Evolutionary conservation across 2,888 invertebrate genomes (phyloP).

Genomic region (Orgyia antiqua): DNA sequence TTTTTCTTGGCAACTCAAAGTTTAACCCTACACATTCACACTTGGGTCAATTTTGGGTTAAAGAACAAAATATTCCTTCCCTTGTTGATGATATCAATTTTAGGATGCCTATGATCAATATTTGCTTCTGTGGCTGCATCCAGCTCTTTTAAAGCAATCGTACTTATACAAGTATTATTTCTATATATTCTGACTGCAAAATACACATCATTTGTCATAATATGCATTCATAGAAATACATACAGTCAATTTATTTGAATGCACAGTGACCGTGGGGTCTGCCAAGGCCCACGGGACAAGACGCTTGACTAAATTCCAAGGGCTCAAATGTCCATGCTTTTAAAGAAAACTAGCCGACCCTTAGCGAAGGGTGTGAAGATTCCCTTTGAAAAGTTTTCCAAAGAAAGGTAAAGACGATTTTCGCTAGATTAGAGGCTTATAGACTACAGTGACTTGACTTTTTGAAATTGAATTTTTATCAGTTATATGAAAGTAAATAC

Average conservation of each 20-base stretch:
- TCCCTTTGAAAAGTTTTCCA: conserved; percentile 44
- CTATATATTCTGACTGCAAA: no score
- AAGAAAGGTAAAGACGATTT: conserved; percentile 24
- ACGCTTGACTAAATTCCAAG: conserved; percentile 69
- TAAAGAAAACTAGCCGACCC: conserved; percentile 66
- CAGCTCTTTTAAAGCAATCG: no score
- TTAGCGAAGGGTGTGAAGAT: conserved; percentile 57
- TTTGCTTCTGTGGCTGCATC: no score
- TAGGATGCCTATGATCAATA: no score
- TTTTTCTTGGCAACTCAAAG: no score
- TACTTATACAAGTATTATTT: no score
- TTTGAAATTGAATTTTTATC: conserved; percentile 13
- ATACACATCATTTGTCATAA: no score
- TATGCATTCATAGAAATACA: conserved; percentile 21
- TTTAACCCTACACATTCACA: no score
- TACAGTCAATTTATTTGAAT: conserved; percentile 55
- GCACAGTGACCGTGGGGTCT: conserved; percentile 57
- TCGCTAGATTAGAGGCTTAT: conserved; percentile 15
- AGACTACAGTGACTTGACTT: conserved; percentile 16
- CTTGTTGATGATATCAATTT: no score
- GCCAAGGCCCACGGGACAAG: conserved; percentile 49
- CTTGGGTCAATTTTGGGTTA: no score
- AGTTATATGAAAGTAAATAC: no score
- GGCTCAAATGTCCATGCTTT: conserved; percentile 64
- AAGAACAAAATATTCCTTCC: no score